Conservation (phyloP, 2,113 vertebrate species). For the Ia io region DNA sequence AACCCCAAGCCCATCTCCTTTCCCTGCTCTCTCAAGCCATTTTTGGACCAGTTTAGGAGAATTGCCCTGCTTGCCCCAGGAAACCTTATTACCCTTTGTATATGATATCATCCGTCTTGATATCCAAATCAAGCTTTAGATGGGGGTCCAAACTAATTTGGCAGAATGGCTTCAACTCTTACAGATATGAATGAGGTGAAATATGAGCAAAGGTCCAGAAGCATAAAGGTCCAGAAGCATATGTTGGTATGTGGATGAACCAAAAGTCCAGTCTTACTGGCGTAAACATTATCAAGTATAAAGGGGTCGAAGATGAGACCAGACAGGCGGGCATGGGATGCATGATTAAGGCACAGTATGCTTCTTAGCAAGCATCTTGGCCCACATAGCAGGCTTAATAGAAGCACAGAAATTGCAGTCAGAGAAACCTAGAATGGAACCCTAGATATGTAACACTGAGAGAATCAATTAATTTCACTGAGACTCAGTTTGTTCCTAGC, state of each 20-base stretch:
- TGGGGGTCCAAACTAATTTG: neutral
- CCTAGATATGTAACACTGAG: neutral
- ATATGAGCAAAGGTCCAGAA: neutral
- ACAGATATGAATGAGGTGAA: neutral
- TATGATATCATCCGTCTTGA: neutral
- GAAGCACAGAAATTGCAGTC: neutral
- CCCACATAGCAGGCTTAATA: neutral
- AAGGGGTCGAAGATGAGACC: neutral
- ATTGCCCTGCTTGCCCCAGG: neutral
- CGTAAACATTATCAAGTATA: neutral
- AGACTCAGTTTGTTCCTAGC: neutral
- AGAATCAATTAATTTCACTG: neutral
- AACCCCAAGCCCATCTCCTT: neutral
- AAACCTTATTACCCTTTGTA: neutral
- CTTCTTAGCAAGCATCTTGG: neutral
- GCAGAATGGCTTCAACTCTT: neutral
- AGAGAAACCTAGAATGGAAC: neutral
- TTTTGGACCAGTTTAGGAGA: neutral
- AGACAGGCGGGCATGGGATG: neutral
- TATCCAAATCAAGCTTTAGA: neutral
- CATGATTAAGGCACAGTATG: neutral
- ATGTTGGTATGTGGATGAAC: neutral
- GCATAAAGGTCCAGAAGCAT: neutral
- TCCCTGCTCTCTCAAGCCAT: too few relatives aligned
- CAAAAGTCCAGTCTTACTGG: neutral